A percentile compares a stretch with the other conserved stretches of the same genome.
Evolutionary conservation across 2,888 invertebrate genomes (phyloP).

Genomic region (Drosophila algonquin): DNA sequence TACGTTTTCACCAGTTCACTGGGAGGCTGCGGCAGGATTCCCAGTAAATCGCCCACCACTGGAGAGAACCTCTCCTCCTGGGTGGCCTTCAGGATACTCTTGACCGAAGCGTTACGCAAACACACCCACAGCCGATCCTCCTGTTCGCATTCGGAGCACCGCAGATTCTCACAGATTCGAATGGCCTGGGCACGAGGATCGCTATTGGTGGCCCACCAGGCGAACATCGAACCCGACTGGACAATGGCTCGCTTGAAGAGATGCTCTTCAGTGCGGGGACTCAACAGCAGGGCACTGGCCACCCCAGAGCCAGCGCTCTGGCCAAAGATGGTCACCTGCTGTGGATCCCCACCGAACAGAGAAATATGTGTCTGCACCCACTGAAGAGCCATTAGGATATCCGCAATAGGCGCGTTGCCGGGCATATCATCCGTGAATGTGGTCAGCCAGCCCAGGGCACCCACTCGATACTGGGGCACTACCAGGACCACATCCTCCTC

Average conservation of each 20-base stretch:
- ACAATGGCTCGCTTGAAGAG: slow-evolving; percentile 85
- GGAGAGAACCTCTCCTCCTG: slow-evolving; percentile 66
- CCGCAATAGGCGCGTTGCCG: slow-evolving; percentile 85
- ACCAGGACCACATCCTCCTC: slow-evolving; percentile 85
- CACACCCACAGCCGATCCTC: slow-evolving; percentile 41
- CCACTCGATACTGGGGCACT: slow-evolving; percentile 85
- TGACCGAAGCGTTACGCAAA: slow-evolving; percentile 43
- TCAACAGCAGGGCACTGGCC: slow-evolving; percentile 83
- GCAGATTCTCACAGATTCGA: slow-evolving; percentile 51
- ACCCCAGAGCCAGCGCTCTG: slow-evolving; percentile 85
- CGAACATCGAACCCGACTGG: slow-evolving; percentile 85
- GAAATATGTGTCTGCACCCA: slow-evolving; percentile 85
- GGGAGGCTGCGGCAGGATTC: slow-evolving; percentile 70
- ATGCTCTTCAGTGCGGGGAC: slow-evolving; percentile 79
- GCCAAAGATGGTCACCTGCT: slow-evolving; percentile 85
- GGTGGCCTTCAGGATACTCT: slow-evolving; percentile 47
- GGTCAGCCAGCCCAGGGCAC: slow-evolving; percentile 85
- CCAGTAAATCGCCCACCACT: slow-evolving; percentile 64
- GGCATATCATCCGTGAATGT: slow-evolving; percentile 84
- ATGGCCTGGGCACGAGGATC: slow-evolving; percentile 78
- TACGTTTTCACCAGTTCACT: slow-evolving; percentile 66
- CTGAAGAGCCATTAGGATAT: slow-evolving; percentile 84
- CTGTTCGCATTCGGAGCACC: slow-evolving; percentile 48
- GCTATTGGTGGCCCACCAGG: slow-evolving; percentile 84
- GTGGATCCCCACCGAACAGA: slow-evolving; percentile 85